Evolutionary conservation across 2,888 invertebrate species (phyloP).

Genomic region (Oithona nana): DNA sequence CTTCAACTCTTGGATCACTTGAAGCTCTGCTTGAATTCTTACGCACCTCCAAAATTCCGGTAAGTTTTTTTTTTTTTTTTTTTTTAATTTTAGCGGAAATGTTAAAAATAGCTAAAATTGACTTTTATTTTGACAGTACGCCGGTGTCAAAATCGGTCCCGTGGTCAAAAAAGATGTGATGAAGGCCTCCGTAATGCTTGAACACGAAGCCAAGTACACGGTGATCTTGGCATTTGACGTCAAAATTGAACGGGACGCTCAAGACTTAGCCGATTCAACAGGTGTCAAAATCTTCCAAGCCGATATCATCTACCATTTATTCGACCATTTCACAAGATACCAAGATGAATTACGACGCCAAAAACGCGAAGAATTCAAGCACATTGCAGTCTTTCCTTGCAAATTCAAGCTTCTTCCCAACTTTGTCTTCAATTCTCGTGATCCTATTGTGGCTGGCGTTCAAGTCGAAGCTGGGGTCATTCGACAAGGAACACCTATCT

Average conservation of each 20-base stretch:
- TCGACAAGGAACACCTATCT: constrained; percentile 89
- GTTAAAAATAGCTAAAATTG: constrained; percentile 16
- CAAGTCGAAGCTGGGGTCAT: constrained; percentile 85
- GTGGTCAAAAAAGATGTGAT: constrained; percentile 98
- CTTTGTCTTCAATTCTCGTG: constrained; percentile 91
- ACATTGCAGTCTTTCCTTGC: constrained; percentile 96
- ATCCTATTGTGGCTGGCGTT: constrained; percentile 93
- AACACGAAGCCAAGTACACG: constrained; percentile 87
- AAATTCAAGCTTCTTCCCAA: constrained; percentile 62
- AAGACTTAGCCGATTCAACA: constrained; percentile 81
- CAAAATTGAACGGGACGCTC: constrained; percentile 85
- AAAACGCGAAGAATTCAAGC: constrained; percentile 85
- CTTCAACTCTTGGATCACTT: constrained; percentile 93
- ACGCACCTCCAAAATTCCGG: constrained; percentile 69
- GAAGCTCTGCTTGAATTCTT: constrained; percentile 91
- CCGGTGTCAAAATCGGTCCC: constrained; percentile 94
- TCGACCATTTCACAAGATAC: constrained; percentile 86
- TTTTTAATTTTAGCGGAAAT: neutral
- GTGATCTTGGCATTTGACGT: constrained; percentile 99
- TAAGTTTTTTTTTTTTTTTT: constrained; percentile 13
- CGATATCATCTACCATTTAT: constrained; percentile 98
- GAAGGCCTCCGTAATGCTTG: constrained; percentile 99
- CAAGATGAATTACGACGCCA: constrained; percentile 72
- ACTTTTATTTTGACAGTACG: constrained; percentile 52
- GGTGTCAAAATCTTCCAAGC: constrained; percentile 93